phyloP scores from a whole-genome alignment of 2,888 invertebrate species.

The Gymnosoma rotundatum region DNA sequence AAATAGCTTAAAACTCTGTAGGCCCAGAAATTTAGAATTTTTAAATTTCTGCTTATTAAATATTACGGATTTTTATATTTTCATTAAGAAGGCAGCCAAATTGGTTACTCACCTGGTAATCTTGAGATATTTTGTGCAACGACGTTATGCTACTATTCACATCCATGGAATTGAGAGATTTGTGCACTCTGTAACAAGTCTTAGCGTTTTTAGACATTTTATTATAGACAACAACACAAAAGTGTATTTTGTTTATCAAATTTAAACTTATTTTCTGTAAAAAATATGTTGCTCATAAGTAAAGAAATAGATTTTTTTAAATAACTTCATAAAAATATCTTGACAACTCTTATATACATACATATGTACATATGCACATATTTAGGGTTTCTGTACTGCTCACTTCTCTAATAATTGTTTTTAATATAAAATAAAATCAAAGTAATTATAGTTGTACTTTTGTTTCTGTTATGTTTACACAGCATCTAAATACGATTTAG shows the following conservation, averaged over 20 bases:
- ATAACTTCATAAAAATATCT: background rate
- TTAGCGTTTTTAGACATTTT: conserved; percentile 45
- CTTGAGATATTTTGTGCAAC: conserved; percentile 49
- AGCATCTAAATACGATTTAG: too few relatives aligned
- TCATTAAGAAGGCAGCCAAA: too few relatives aligned
- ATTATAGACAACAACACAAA: background rate
- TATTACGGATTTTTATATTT: too few relatives aligned
- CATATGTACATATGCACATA: too few relatives aligned
- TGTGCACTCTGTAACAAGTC: conserved; percentile 31
- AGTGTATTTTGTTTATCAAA: conserved; percentile 2
- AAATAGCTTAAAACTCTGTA: too few relatives aligned
- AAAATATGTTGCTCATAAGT: background rate
- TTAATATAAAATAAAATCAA: too few relatives aligned
- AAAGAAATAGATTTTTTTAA: background rate
- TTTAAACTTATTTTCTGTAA: background rate
- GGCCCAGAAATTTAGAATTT: too few relatives aligned
- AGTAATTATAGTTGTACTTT: too few relatives aligned
- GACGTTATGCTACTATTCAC: conserved; percentile 40
- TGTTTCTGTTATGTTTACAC: background rate
- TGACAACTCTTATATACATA: too few relatives aligned
- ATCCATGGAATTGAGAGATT: background rate
- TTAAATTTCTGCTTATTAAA: too few relatives aligned
- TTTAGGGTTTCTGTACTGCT: background rate
- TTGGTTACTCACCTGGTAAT: conserved; percentile 40
- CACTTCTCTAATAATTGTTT: too few relatives aligned